Base-by-base conservation (phyloP, 2,888 invertebrate species). In the Clanis bilineata region DNA sequence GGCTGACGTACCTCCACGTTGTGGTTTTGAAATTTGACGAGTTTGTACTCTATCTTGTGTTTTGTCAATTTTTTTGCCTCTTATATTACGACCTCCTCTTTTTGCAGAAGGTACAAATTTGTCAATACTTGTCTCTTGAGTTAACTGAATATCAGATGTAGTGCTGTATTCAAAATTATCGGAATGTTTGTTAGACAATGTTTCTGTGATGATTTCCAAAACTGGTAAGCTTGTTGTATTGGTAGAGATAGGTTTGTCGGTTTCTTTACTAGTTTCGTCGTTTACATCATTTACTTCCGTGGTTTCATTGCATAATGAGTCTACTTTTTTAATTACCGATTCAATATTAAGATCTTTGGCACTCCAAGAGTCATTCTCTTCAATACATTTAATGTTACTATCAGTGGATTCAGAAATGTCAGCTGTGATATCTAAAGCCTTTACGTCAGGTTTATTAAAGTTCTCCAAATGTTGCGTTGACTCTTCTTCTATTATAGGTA, bases 331-430 rank as follows among this genome's bases (percentile, higher is more conserved):
- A 64, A 96, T 96, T 1, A 96, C 96, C 21, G 96, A 96, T 69
- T 96, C 96, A 66, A 96, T 95, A 74, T 96, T 96, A 0, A 96
- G 93, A 74, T 96, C 96, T 81, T 96, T 96, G 5, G 95, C 95
- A 38, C 95, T 95, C 96, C 96, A 96, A 69, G 95, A 95, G 79
- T 95, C 95, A 72, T 94, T 95, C 76, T 95, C 96, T 71, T 96
- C 95, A 68, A 95, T 94, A 79, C 83, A 89, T 78, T 93, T 93
- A 58, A 87, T 79, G 57, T 79, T 77, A 65, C 67, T 76, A 56
- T 77, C 78, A 64, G 63, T 28, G 15, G 25, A 51, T 21, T 58
- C 58, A 12, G 51, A 23, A 25, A 51, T 25, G 39, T 58, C 23
- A 3, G 15, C 25, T 39, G 12, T 18, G 3, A 38, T 21, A 21